phyloP scores from a whole-genome alignment of 2,113 vertebrate genomes.

The Propithecus coquereli region DNA sequence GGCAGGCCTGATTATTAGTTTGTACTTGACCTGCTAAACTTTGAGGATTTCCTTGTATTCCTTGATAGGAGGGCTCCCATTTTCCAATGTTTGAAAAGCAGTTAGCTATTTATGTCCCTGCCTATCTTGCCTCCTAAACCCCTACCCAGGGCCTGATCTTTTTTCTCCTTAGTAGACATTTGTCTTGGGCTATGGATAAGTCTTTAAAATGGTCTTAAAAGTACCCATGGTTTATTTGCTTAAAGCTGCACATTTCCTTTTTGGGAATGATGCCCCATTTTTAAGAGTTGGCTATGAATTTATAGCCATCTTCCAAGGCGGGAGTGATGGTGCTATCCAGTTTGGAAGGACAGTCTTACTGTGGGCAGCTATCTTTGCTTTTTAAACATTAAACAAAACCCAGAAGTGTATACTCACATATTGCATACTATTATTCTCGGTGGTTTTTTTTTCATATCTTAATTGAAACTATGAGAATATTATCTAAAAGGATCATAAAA shows the following conservation, averaged over 20 bases:
- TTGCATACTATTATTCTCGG: background rate
- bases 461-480: background rate
- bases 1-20: constrained; percentile 43
- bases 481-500: background rate
- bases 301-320: background rate
- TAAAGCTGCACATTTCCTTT: constrained; percentile 44
- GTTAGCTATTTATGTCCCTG: background rate
- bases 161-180: constrained; percentile 47
- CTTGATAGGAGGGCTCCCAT: constrained; percentile 18
- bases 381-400: background rate
- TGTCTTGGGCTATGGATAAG: constrained; percentile 36
- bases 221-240: constrained; percentile 46
- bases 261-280: constrained; percentile 25
- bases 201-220: constrained; percentile 61
- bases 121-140: background rate
- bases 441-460: background rate
- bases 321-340: background rate
- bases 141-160: background rate
- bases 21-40: constrained; percentile 54
- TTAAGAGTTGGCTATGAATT: constrained; percentile 25
- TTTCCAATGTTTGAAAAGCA: constrained; percentile 2
- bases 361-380: background rate
- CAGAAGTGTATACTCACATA: background rate
- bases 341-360: background rate
- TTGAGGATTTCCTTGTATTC: constrained; percentile 13